Conservation (phyloP, 2,797 vertebrate genomes). For the Margarornis squamiger region DNA sequence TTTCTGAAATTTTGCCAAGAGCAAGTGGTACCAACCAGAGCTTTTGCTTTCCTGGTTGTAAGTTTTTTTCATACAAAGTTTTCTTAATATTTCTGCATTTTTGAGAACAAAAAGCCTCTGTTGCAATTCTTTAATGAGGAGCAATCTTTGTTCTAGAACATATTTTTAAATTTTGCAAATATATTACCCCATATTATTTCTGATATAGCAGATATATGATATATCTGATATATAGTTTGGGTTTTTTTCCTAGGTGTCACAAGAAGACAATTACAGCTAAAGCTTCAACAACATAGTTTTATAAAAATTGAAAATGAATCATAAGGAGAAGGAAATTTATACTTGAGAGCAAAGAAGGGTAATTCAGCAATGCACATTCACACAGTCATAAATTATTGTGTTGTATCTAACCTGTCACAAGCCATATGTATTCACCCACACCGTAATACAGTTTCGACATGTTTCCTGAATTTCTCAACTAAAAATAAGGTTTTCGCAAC, state of each 20-base stretch:
- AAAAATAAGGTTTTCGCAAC: not conserved
- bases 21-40: not conserved
- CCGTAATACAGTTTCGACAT: not conserved
- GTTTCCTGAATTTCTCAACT: not conserved
- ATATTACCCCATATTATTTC: not conserved
- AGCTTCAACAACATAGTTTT: not conserved
- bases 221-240: too few relatives aligned
- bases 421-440: not conserved
- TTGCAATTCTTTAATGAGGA: not conserved
- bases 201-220: not conserved
- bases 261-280: not conserved
- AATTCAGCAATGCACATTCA: not conserved
- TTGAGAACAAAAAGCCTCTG: not conserved
- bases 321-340: not conserved
- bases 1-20: not conserved
- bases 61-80: not conserved
- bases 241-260: not conserved
- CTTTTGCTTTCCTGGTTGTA: not conserved
- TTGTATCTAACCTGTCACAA: not conserved
- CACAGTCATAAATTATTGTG: not conserved
- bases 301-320: not conserved
- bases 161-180: not conserved
- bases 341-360: not conserved
- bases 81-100: not conserved
- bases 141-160: not conserved